Base-by-base conservation (phyloP, 2,113 vertebrate genomes). In the Cnemophilus loriae region DNA sequence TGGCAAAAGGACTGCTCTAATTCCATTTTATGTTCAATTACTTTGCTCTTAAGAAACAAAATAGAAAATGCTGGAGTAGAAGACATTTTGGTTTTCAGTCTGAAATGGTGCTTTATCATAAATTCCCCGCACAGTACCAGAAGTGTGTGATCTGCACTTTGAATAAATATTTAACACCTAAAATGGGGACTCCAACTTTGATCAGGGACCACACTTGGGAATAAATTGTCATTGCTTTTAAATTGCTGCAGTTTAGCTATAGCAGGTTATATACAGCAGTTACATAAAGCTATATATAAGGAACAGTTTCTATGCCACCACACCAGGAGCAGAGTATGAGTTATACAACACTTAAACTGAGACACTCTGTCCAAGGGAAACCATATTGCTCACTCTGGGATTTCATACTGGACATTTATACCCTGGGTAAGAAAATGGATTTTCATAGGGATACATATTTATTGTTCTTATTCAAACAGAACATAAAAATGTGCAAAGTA, bases 211-310 rank as follows among this genome's bases (percentile, higher is more conserved):
- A 87, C 83, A 91, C 96, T 95, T 89, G 87, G 90, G 95, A 97
- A 96, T 96, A 97, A 98, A 97, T 96, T 96, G 97, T 95, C 93
- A 94, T 60, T 95, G 74, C 60, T 93, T 96, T 95, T 96, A 96
- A 97, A 97, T 97, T 93, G 96, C 81, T 95, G 84, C 96, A 97
- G 97, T 98, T 97, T 97, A 95, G 80, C 68, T 84, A 78, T n/a
- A 95, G 90, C 73, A 95, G 86, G 76, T 84, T 95, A 95, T 90
- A 89, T 84, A 95, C 94, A 86, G 83, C 68, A 67, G 90, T 93
- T 96, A 88, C 35, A 90, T 86, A 93, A 97, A 95, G 90, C 78
- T 73, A 65, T 84, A 95, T 47, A 96, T n/a, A 60, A 97, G 96
- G 95, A 95, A 84, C 88, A 90, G 76, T 97, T 96, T 95, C 91